phyloP scores from a whole-genome alignment of 2,113 vertebrate species.

The Procavia capensis region DNA sequence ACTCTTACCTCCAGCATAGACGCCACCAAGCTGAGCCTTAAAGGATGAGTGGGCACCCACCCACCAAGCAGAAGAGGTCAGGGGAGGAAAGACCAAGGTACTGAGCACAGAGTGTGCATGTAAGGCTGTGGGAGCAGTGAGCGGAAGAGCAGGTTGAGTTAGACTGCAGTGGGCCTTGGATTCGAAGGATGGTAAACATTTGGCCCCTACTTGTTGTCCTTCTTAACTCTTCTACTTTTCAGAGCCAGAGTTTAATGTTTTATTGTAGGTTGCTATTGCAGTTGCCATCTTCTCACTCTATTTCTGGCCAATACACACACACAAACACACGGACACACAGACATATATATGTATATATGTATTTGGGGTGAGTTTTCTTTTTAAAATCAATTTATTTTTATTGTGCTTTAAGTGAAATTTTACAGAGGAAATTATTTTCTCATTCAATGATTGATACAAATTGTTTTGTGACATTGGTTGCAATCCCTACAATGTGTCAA shows the following conservation, averaged over 20 bases:
- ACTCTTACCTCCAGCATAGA: neutral
- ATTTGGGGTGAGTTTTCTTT: too few relatives aligned
- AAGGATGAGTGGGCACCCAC: neutral
- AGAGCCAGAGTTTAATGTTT: neutral
- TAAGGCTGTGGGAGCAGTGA: neutral
- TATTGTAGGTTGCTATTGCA: neutral
- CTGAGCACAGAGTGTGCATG: neutral
- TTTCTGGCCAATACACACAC: too few relatives aligned
- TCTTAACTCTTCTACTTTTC: neutral
- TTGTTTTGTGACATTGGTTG: too few relatives aligned
- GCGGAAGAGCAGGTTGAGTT: neutral
- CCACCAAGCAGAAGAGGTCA: too few relatives aligned
- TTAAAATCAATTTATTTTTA: too few relatives aligned
- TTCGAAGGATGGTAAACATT: neutral
- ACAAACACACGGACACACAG: too few relatives aligned
- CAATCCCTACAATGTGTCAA: too few relatives aligned
- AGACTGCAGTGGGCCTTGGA: neutral
- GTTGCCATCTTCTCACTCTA: neutral
- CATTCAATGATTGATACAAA: too few relatives aligned
- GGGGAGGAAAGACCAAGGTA: neutral
- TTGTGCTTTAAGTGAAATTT: too few relatives aligned
- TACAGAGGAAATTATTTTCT: too few relatives aligned
- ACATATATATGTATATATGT: too few relatives aligned
- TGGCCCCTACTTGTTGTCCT: rapidly evolving
- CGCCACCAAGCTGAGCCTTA: neutral